Evolutionary conservation across 1,140 invertebrate species (phyloP), one percentile per base, ranked within the genome.

Genomic region (Bombus cullumanus): DNA sequence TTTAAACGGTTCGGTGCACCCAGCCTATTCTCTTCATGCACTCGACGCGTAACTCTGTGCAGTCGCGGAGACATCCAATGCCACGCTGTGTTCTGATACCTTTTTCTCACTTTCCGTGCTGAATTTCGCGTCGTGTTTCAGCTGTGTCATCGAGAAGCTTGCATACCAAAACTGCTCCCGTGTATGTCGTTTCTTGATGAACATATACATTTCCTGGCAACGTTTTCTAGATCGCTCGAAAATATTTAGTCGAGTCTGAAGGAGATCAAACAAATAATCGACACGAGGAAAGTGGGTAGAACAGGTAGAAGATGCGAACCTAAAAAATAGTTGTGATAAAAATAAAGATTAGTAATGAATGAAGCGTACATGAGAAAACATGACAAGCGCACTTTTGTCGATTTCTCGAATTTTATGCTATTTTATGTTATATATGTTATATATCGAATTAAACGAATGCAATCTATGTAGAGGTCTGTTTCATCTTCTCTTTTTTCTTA

Each of bases 1-100:
- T 81, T 81, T 73, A 72, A 81, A 89, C 74, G 78, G 47, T 68
- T 78, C 39, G 68, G n/a, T 87, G 77, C 81, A 47, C 39, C 71
- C 39, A 66, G 18, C 59, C 59, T 62, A 57, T 77, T 66, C 34
- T 66, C 41, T 77, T 28, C 73, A 79, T 62, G 39, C 79, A 37
- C 53, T 66, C 72, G 69, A 28, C 74, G 25, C 57, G 72, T 72
- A 77, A 74, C 28, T 5, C 47, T 72, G 64, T 62, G 53, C 43
- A 76, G 75, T 77, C 86, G 39, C 74, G 31, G n/a, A 25, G 79
- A 43, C 37, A 75, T 39, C 74, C 68, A 53, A 83, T 66, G 59
- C 68, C 22, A 47, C 37, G 4, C n/a, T 31, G 10, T 41, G 59
- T 13, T 37, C 41, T 78, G 12, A 18, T 34, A 47, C 57, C 53